phyloP scores from a whole-genome alignment of 2,797 vertebrate species.

The Echeneis naucrates region DNA sequence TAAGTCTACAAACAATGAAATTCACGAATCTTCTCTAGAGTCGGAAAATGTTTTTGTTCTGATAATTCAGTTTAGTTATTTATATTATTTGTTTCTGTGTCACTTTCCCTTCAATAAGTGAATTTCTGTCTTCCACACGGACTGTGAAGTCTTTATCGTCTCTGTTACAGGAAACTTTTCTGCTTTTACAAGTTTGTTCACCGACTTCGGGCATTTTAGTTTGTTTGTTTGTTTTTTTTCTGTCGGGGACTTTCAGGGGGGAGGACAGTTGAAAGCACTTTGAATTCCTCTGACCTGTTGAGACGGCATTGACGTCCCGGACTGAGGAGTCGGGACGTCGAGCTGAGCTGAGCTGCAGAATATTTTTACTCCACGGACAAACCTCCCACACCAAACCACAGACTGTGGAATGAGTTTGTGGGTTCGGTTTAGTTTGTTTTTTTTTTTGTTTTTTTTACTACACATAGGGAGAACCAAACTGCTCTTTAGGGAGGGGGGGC shows the following conservation, averaged over 20 bases:
- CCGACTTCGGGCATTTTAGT: slow-evolving; percentile 40
- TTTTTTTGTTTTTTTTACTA: slow-evolving; percentile 55
- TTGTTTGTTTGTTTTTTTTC: slow-evolving; percentile 1
- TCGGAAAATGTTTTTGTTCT: background rate
- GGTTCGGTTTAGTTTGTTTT: too few relatives aligned
- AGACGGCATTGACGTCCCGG: slow-evolving; percentile 1
- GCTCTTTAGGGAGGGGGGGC: slow-evolving; percentile 59
- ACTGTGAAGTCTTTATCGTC: slow-evolving; percentile 46
- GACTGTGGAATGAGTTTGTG: slow-evolving; percentile 62
- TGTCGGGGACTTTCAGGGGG: slow-evolving; percentile 20
- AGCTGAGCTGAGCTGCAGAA: slow-evolving; percentile 48
- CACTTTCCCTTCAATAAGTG: slow-evolving; percentile 6
- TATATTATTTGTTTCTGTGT: slow-evolving; percentile 15
- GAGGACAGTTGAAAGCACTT: slow-evolving; percentile 41
- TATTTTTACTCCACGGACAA: slow-evolving; percentile 77
- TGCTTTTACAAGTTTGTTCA: slow-evolving; percentile 45
- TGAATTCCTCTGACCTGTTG: background rate
- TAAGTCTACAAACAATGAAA: background rate
- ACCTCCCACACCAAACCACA: slow-evolving; percentile 79
- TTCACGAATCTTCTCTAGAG: background rate
- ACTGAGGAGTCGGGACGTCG: background rate
- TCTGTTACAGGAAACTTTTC: slow-evolving; percentile 23
- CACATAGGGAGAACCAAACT: slow-evolving; percentile 46
- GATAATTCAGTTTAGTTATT: slow-evolving; percentile 8
- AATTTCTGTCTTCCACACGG: slow-evolving; percentile 12